Conservation (phyloP, 1,140 invertebrate species). For the Bombus haemorrhoidalis region DNA sequence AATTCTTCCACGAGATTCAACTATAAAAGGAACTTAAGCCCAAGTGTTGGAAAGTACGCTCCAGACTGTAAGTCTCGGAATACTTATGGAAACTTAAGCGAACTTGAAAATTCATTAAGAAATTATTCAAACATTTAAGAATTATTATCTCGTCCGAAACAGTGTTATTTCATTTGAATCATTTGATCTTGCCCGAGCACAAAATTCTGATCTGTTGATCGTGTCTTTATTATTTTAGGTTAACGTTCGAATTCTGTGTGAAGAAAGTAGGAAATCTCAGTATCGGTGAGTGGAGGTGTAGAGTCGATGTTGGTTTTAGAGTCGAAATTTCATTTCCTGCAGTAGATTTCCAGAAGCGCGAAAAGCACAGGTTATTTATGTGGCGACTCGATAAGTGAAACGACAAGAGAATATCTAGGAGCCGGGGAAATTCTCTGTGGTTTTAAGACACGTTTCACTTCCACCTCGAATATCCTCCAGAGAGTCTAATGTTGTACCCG, state of each 20-base stretch:
- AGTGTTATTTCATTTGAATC: no score
- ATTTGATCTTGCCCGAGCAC: no score
- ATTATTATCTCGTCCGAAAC: no score
- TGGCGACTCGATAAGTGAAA: neutral
- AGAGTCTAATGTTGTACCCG: neutral
- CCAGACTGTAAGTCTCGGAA: neutral
- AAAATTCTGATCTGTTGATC: no score
- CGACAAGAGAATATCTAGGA: neutral
- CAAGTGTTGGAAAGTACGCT: neutral
- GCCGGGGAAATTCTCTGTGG: neutral
- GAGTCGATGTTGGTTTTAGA: neutral
- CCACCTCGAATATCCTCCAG: neutral
- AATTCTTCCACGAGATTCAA: neutral
- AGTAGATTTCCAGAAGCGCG: neutral
- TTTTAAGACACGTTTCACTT: neutral
- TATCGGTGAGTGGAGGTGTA: neutral
- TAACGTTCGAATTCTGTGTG: neutral
- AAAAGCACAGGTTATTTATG: conserved; percentile 6
- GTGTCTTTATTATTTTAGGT: no score
- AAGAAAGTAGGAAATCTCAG: neutral
- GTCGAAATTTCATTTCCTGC: conserved; percentile 2
- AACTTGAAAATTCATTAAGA: no score
- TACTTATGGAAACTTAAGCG: neutral
- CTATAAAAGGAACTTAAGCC: neutral
- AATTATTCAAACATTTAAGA: no score